These are phyloP conservation scores for Pinna nobilis DNA, from an alignment of 1,140 invertebrate species.

Conservation along the genomic window DNA sequence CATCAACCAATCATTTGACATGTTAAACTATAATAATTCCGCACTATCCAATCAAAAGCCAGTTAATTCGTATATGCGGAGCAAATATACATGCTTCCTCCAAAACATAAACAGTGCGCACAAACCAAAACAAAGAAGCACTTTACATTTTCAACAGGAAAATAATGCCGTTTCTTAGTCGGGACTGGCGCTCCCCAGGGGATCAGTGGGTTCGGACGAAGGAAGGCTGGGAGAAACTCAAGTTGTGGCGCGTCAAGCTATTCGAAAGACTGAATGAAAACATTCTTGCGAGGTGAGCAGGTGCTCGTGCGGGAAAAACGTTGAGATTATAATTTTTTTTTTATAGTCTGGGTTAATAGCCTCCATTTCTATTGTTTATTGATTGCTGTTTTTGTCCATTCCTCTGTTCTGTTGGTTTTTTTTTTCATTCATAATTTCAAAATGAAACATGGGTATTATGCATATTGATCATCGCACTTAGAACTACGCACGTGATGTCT, in stretches of 20 bases:
- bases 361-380: no score
- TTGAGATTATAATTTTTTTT: no score
- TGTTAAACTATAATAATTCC: slow-evolving; percentile 4
- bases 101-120: slow-evolving; percentile 67
- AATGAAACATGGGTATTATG: no score
- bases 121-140: slow-evolving; percentile 45
- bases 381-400: no score
- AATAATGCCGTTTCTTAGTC: slow-evolving; percentile 89
- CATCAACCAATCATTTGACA: slow-evolving; percentile 43
- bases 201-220: slow-evolving; percentile 98
- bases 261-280: slow-evolving; percentile 72
- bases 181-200: slow-evolving; percentile 89
- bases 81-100: slow-evolving; percentile 41
- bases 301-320: no score
- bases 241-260: slow-evolving; percentile 69
- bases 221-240: slow-evolving; percentile 81
- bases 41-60: slow-evolving; percentile 37
- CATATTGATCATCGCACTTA: no score
- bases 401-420: no score
- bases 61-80: slow-evolving; percentile 32
- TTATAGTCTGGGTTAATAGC: no score
- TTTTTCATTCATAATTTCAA: no score
- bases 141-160: neutral
- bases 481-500: no score
- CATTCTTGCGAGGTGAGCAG: slow-evolving; percentile 69